Evolutionary conservation across 2,888 invertebrate species (phyloP), one percentile per base, ranked within the genome.

Genomic region (Limenitis camilla): DNA sequence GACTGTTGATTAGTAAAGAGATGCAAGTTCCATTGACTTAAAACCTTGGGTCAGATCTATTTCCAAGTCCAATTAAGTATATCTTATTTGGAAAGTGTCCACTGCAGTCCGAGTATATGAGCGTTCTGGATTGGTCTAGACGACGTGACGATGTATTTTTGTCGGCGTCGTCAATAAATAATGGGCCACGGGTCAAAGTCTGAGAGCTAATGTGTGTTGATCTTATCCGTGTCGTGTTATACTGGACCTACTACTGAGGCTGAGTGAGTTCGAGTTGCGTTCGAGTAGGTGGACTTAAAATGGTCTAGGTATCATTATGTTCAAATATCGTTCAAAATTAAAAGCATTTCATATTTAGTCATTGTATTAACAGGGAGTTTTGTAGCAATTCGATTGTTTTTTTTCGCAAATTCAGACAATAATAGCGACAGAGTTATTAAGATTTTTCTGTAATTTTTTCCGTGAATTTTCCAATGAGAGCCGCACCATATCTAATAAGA

Each of bases 161-260:
- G 81, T 72, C 75, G 65, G 59, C 62, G 54, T 62, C 72, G 69
- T 84, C 81, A 78, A 84, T 84, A 83, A 74, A 69, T 82, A 84
- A 83, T 80, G 80, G 61, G 63, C 60, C 56, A 56, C 67, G 67
- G 69, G 71, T 76, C 76, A 74, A 72, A 74, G 78, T 74, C 77
- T 77, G 76, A 79, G 71, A 81, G 79, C 79, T 75, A 80, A 82
- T 80, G 75, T 82, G 76, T 81, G 80, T 81, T 78, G 73, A 77
- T 80, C 81, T 80, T 78, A 71, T 71, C 69, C 69, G 62, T 71
- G 68, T 68, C 73, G 72, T 72, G 74, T 76, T 69, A 69, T 69
- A 68, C 63, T 60, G 60, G 55, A 56, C 51, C 44, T 76, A 81
- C 74, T 55, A 68, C 32, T 55, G 54, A 56, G 44, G 11, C 29